Evolutionary conservation across 2,797 vertebrate genomes (phyloP).

Genomic region (Liparis tanakae): DNA sequence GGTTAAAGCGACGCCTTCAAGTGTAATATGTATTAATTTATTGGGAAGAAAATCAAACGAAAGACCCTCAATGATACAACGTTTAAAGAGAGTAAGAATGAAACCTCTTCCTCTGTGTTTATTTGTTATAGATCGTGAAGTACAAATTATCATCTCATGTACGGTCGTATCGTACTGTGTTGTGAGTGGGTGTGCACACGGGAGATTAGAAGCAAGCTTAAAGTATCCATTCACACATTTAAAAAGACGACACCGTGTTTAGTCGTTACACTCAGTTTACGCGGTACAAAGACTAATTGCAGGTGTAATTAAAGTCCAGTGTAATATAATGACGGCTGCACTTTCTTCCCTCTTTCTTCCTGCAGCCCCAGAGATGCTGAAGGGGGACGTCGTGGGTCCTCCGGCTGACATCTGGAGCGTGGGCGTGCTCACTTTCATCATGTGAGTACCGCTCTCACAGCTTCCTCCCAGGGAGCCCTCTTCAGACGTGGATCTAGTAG

Average conservation of each 20-base stretch:
- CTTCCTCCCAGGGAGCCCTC: slow-evolving; percentile 30
- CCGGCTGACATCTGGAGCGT: slow-evolving; percentile 97
- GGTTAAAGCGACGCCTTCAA: background rate
- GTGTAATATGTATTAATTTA: background rate
- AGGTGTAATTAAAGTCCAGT: slow-evolving; percentile 12
- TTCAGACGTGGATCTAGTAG: slow-evolving; percentile 35
- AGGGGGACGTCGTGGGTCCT: slow-evolving; percentile 94
- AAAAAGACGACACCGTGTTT: background rate
- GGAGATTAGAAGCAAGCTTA: background rate
- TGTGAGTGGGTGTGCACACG: background rate
- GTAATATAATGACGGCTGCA: background rate
- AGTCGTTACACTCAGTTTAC: background rate
- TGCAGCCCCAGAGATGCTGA: slow-evolving; percentile 96
- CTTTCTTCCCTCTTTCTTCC: slow-evolving; percentile 39
- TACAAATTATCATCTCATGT: background rate
- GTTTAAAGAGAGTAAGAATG: background rate
- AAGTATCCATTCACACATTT: slow-evolving; percentile 9
- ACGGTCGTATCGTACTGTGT: slow-evolving; percentile 17
- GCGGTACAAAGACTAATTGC: background rate
- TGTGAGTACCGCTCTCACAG: slow-evolving; percentile 86
- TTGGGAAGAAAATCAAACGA: background rate
- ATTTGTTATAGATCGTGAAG: background rate
- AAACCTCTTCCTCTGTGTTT: no score
- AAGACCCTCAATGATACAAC: background rate
- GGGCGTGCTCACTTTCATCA: slow-evolving; percentile 93